Evolutionary conservation across 2,888 invertebrate genomes (phyloP), one percentile per base, ranked within the genome.

Genomic region (Cryptus viduatorius): DNA sequence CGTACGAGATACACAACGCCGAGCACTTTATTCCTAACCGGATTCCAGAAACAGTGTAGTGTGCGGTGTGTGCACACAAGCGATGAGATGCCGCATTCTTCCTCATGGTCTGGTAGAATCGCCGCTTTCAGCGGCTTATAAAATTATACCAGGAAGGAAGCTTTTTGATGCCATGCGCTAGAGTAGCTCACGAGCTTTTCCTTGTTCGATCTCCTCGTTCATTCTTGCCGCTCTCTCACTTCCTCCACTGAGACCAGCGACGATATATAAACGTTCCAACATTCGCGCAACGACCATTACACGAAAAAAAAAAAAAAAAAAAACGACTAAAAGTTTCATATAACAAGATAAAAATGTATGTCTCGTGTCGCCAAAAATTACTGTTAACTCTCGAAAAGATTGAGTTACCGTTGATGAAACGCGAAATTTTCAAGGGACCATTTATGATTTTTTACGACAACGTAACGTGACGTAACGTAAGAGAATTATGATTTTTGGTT

Each of bases 41-140:
- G 46, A 84, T 84, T 84, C 67, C 71, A 73, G 69, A 65, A 67
- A 76, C 81, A 48, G 56, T 67, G 46, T 37, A 79, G 59, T 14
- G 72, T 64, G 78, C 42, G 79, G 48, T 65, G 69, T 84, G 68
- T 73, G 59, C 79, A 71, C 50, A 71, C 61, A 42, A 69, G 37
- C 50, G 67, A 67, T 59, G 68, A 42, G 56, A 79, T 71, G 67
- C 46, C 31, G 64, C 37, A 64, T 48, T 50, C 61, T 72, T 68
- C 24, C 37, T 24, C 56, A 24, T 56, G 65, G 61, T 65, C 79
- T 56, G 56, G 19, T 75, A 56, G 82, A 82, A 82, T 84, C 75
- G 79, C 59, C 75, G 84, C 84, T 84, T 84, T 82, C 79, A 84
- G 82, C 84, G 82, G 82, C 84, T 84, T 82, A 84, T 82, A 82